Percentiles rank a stretch among this genome's conserved stretches.
phyloP scores from a whole-genome alignment of 2,888 invertebrate species.

The Kuschelorhynchus macadamiae region DNA sequence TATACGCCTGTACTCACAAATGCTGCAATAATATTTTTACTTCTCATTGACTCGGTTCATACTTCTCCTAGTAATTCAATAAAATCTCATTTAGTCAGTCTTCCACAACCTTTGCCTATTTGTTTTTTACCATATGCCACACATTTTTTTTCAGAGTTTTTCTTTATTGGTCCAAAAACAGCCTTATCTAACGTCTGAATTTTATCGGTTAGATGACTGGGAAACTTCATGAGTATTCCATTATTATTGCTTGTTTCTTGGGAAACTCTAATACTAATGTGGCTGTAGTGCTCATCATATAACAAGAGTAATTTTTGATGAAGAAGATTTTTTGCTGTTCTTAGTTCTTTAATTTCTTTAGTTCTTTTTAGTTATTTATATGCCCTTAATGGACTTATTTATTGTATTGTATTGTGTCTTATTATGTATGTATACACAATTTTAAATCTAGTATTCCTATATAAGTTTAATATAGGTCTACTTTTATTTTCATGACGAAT shows the following conservation, averaged over 20 bases:
- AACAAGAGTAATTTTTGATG: constrained; percentile 24
- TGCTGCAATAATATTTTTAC: too few relatives aligned
- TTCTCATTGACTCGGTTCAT: too few relatives aligned
- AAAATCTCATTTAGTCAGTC: too few relatives aligned
- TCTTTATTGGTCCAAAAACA: constrained; percentile 21
- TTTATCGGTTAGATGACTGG: constrained; percentile 43
- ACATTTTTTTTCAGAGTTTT: not conserved
- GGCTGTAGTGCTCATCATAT: constrained; percentile 42
- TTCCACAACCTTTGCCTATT: not conserved
- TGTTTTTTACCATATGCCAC: not conserved
- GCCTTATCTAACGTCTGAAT: constrained; percentile 44
- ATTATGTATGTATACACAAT: too few relatives aligned
- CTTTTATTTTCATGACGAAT: too few relatives aligned
- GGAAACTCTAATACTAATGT: constrained; percentile 32
- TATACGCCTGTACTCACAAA: too few relatives aligned
- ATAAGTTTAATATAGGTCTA: too few relatives aligned
- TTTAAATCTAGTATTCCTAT: too few relatives aligned
- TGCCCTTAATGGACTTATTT: too few relatives aligned
- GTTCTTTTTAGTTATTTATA: too few relatives aligned
- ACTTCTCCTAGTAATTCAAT: too few relatives aligned
- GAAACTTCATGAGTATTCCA: constrained; percentile 28
- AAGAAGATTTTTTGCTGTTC: constrained; percentile 21
- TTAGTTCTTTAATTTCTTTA: constrained; percentile 28
- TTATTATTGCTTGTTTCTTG: constrained; percentile 32
- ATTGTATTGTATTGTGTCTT: too few relatives aligned